Base-by-base conservation (phyloP, 2,888 invertebrate genomes). In the Acrobasis consociella region DNA sequence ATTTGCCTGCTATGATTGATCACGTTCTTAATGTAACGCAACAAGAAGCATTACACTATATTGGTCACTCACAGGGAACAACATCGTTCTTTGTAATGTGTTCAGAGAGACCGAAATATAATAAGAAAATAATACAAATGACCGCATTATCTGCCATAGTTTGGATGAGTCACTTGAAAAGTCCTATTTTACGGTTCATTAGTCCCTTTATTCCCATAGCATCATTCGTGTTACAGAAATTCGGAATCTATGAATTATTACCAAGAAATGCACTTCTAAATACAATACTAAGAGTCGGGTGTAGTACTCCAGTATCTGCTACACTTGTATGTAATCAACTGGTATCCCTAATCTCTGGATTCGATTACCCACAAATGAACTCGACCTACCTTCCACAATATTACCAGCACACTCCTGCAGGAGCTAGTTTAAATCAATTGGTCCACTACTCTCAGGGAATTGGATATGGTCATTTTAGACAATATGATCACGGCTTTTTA, bases 51-150 rank as follows among this genome's bases (percentile, higher is more conserved):
- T 64, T 97, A 0, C 93, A 94, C 66, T 96, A 96, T 77, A 85
- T 96, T 13, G 97, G 97, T 0, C 96, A 97, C 75, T 97, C 96
- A 0, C 94, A 94, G 73, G 97, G 97, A 16, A 94, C 94, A 0
- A 94, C 94, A 0, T 78, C 83, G 1, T 95, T 94, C 72, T 95
- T 91, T 75, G 94, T 95, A 0, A 93, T 95, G 94, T 86, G 92
- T 51, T 93, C 94, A 0, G 84, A 92, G 67, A 77, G 77, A 31
- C 94, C 94, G 0, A 93, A 93, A 63, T 95, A 95, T 71, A 94
- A 94, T 77, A 71, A 87, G 0, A 95, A 95, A 80, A 87, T 96
- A 9, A 79, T 84, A 9, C 82, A 91, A 0, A 93, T 94, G 87
- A 89, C 94, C 67, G 93, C 94, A 2, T 74, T 95, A 65, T 94